phyloP scores from a whole-genome alignment of 2,797 vertebrate species.

The Thunnus albacares region DNA sequence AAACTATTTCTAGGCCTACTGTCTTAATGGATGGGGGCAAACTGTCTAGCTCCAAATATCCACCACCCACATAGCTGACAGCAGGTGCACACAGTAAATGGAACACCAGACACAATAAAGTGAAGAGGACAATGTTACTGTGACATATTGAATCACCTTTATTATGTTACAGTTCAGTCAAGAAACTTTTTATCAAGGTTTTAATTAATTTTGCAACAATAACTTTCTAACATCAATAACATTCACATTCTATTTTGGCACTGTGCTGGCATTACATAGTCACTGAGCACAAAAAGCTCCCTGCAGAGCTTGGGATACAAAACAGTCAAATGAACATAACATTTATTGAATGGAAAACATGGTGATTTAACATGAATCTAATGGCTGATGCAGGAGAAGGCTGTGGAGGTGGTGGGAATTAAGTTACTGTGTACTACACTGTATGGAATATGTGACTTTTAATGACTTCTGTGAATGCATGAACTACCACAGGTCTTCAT shows the following conservation, averaged over 20 bases:
- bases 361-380: neutral
- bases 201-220: neutral
- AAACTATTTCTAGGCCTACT: neutral
- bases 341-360: neutral
- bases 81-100: constrained; percentile 54
- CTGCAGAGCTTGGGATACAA: neutral
- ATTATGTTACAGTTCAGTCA: neutral
- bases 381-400: neutral
- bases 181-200: neutral
- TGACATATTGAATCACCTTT: neutral
- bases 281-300: too few relatives aligned
- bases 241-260: neutral
- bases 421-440: neutral
- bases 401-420: neutral
- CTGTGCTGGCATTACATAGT: too few relatives aligned
- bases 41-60: constrained; percentile 6
- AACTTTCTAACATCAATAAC: too few relatives aligned
- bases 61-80: constrained; percentile 46
- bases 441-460: neutral
- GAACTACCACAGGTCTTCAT: neutral
- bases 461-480: neutral
- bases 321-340: neutral
- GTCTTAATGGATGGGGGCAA: constrained; percentile 4
- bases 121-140: constrained; percentile 10
- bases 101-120: constrained; percentile 35